Evolutionary conservation across 1,140 invertebrate genomes (phyloP).

Genomic region (Ostrea denselamellosa): DNA sequence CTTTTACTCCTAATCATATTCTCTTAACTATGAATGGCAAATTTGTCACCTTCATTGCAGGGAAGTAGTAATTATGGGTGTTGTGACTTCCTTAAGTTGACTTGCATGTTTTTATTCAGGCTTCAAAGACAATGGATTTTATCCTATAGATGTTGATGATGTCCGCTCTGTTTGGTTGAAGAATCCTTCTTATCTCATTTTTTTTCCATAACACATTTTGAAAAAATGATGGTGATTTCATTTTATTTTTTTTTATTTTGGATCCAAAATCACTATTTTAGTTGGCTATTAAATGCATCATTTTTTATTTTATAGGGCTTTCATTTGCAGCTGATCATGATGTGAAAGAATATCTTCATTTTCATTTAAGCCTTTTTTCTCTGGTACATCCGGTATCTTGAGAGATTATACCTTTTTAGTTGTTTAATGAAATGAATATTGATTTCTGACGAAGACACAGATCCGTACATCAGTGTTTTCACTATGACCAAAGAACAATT

Average conservation of each 20-base stretch:
- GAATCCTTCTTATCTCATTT: too few species aligned
- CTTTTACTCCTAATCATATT: neutral
- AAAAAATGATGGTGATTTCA: neutral
- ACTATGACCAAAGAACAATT: conserved; percentile 29
- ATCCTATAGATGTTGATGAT: too few species aligned
- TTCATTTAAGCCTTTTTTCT: neutral
- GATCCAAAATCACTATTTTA: neutral
- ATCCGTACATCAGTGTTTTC: neutral
- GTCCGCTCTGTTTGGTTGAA: too few species aligned
- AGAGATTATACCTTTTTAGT: conserved; percentile 33
- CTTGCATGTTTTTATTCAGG: neutral
- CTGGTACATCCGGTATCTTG: neutral
- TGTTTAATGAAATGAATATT: conserved; percentile 40
- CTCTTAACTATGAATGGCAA: neutral
- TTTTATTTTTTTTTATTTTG: neutral
- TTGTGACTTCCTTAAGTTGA: neutral
- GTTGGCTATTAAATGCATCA: neutral
- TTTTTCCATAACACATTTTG: too few species aligned
- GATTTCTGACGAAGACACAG: conserved; percentile 22
- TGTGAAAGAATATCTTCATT: neutral
- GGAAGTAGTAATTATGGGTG: neutral
- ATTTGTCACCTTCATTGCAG: conserved; percentile 6
- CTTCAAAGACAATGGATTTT: neutral
- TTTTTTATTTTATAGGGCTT: neutral
- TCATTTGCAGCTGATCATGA: neutral